A percentile compares a stretch with the other conserved stretches of the same genome.
Evolutionary conservation across 1,140 invertebrate genomes (phyloP).

Genomic region (Pogonognathellus flavescens): DNA sequence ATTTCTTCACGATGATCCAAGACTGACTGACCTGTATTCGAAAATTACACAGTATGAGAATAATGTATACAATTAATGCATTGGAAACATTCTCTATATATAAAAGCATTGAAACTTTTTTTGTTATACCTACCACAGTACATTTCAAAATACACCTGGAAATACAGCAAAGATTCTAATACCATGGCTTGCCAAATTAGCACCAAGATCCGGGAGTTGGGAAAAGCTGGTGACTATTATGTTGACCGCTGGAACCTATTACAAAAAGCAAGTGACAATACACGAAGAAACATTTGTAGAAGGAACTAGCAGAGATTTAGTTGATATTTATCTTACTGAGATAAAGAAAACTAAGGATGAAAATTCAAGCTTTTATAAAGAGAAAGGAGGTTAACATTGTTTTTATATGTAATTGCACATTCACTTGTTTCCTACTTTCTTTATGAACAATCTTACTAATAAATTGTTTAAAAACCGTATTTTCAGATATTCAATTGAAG

Average conservation of each 20-base stretch:
- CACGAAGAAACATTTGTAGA: slow-evolving; percentile 38
- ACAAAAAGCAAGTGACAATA: slow-evolving; percentile 9
- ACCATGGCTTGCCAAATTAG: slow-evolving; percentile 33
- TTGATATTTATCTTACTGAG: slow-evolving; percentile 52
- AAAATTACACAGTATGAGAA: slow-evolving; percentile 30
- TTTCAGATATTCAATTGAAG: slow-evolving; percentile 22
- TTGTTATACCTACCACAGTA: no score
- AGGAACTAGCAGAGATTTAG: slow-evolving; percentile 23
- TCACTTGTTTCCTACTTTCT: not conserved
- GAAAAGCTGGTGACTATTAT: not conserved
- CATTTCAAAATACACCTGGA: slow-evolving; percentile 33
- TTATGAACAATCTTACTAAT: not conserved
- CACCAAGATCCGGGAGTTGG: not conserved
- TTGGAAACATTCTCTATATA: no score
- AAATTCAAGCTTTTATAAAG: slow-evolving; percentile 52
- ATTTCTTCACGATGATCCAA: slow-evolving; percentile 25
- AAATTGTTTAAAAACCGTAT: slow-evolving; percentile 2
- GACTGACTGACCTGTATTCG: slow-evolving; percentile 14
- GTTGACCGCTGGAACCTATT: slow-evolving; percentile 13
- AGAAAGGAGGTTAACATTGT: slow-evolving; percentile 55
- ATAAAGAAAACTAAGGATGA: slow-evolving; percentile 48
- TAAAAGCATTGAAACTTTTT: no score
- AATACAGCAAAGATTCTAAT: slow-evolving; percentile 37
- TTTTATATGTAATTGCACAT: no score
- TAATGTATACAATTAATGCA: no score